A percentile compares a stretch with the other conserved stretches of the same genome.
Evolutionary conservation across 1,140 invertebrate genomes (phyloP).

Genomic region (Drosophila serrata): DNA sequence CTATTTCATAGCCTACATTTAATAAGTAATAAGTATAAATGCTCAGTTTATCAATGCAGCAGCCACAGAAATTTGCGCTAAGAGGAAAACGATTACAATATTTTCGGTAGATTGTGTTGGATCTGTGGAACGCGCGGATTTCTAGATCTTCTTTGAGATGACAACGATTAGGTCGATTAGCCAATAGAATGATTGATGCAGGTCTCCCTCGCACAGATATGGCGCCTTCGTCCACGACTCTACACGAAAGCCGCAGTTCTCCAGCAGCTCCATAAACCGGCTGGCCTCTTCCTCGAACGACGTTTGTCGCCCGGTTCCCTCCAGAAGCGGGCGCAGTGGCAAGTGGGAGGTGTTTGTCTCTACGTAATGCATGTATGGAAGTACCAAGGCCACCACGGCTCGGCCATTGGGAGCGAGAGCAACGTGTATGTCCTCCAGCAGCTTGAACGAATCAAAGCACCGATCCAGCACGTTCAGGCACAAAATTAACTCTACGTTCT

Average conservation of each 20-base stretch:
- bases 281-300: conserved; percentile 80
- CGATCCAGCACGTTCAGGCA: conserved; percentile 96
- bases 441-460: conserved; percentile 91
- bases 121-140: background rate
- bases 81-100: conserved; percentile 25
- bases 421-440: conserved; percentile 89
- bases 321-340: conserved; percentile 75
- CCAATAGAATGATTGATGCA: conserved; percentile 94
- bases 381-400: conserved; percentile 92
- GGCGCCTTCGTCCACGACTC: conserved; percentile 94
- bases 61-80: conserved; percentile 12
- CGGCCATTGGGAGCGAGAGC: conserved; percentile 89
- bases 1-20: conserved; percentile 47
- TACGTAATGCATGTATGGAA: conserved; percentile 95
- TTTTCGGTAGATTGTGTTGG: background rate
- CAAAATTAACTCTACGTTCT: conserved; percentile 88
- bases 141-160: conserved; percentile 83
- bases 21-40: conserved; percentile 46
- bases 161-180: conserved; percentile 95
- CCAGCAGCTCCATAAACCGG: conserved; percentile 76
- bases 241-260: conserved; percentile 89
- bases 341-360: conserved; percentile 87
- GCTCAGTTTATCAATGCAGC: conserved; percentile 45
- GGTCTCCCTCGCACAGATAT: conserved; percentile 96
- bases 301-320: conserved; percentile 50